These are phyloP conservation scores for Pogonomyrmex californicus DNA, from an alignment of 1,140 invertebrate species.

Conservation along the genomic window DNA sequence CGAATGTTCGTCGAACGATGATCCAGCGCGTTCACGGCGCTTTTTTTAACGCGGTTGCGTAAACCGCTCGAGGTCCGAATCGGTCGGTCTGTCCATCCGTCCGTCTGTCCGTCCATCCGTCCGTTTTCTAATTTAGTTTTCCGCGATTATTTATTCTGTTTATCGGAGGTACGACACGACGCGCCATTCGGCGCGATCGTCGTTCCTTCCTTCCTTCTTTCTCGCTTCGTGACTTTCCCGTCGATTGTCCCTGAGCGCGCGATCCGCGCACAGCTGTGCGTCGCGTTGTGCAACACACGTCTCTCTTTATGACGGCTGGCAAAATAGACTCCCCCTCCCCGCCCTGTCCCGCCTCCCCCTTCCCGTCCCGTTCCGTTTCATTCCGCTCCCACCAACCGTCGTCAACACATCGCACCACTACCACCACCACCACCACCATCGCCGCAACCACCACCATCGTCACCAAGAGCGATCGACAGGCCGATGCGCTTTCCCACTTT, in stretches of 20 bases:
- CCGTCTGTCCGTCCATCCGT: constrained; percentile 11
- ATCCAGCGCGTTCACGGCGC: not conserved
- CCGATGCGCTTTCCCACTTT: constrained; percentile 71
- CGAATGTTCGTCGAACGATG: not conserved
- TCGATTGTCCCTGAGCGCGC: constrained; percentile 66
- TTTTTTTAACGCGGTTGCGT: constrained; percentile 59
- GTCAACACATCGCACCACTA: constrained; percentile 18
- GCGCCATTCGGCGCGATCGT: not conserved
- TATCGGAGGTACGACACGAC: constrained; percentile 6
- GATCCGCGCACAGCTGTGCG: constrained; percentile 78
- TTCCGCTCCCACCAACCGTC: constrained; percentile 10
- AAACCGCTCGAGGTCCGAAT: constrained; percentile 2
- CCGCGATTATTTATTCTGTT: not conserved
- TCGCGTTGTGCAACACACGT: constrained; percentile 66
- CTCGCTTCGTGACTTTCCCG: constrained; percentile 47
- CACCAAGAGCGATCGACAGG: constrained; percentile 9
- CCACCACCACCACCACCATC: not conserved
- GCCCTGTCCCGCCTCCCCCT: constrained; percentile 39
- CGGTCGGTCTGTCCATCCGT: constrained; percentile 23
- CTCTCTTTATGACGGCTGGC: constrained; percentile 51
- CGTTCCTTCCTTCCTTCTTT: constrained; percentile 11
- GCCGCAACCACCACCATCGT: not conserved
- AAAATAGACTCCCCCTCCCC: constrained; percentile 74
- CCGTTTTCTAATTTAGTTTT: not conserved
- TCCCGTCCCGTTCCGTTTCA: not conserved